Evolutionary conservation across 2,888 invertebrate genomes (phyloP).

Genomic region (Neocrepidodera transversa): DNA sequence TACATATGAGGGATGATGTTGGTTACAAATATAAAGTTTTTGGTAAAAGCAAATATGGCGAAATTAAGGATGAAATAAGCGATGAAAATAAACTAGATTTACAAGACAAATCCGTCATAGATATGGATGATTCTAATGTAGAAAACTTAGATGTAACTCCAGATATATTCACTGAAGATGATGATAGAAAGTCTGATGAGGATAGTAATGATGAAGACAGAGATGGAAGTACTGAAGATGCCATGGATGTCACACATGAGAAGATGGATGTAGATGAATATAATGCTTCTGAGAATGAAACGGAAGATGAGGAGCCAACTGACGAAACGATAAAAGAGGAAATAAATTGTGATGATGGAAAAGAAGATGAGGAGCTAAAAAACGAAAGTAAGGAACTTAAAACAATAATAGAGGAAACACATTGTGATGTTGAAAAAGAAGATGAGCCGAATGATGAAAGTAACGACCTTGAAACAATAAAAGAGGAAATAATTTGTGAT

Average conservation of each 20-base stretch:
- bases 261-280: conserved; percentile 36
- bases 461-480: too few relatives aligned
- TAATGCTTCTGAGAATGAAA: conserved; percentile 25
- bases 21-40: conserved; percentile 56
- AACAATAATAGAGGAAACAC: not conserved
- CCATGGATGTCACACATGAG: conserved; percentile 13
- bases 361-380: conserved; percentile 6
- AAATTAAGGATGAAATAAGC: conserved; percentile 29
- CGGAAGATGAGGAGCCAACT: conserved; percentile 18
- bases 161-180: conserved; percentile 33
- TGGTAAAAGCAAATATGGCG: conserved; percentile 50
- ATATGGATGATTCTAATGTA: conserved; percentile 10
- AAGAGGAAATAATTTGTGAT: not conserved
- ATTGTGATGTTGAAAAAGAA: too few relatives aligned
- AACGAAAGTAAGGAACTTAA: not conserved
- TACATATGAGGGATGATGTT: conserved; percentile 53
- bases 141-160: conserved; percentile 37
- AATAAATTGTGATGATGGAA: not conserved
- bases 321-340: conserved; percentile 33
- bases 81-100: conserved; percentile 14
- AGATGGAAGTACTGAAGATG: conserved; percentile 13
- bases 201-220: conserved; percentile 29
- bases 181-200: conserved; percentile 25
- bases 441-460: too few relatives aligned
- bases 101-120: not conserved